Conservation (phyloP, 1,140 invertebrate genomes). For the Coelopa frigida region DNA sequence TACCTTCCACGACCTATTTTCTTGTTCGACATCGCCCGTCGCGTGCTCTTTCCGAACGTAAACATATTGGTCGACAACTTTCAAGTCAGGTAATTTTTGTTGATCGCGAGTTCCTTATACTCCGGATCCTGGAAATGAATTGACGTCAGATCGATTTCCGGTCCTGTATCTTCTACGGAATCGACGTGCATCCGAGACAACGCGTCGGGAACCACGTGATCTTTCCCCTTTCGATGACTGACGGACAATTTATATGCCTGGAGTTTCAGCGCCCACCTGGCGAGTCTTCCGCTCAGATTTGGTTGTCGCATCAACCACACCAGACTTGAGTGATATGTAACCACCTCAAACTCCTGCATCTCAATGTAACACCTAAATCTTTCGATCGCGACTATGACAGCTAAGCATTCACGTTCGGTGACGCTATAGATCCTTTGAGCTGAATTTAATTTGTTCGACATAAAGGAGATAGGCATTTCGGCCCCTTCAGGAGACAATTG, state of each 20-base stretch:
- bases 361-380: constrained; percentile 42
- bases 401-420: too few relatives aligned
- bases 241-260: constrained; percentile 3
- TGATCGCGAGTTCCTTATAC: too few relatives aligned
- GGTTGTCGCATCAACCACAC: constrained; percentile 32
- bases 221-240: constrained; percentile 4
- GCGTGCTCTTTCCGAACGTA: too few relatives aligned
- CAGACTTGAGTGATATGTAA: constrained; percentile 26
- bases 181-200: constrained; percentile 4
- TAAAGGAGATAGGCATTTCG: constrained; percentile 30
- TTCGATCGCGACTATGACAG: constrained; percentile 42
- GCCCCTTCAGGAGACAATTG: constrained; percentile 24
- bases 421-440: too few relatives aligned
- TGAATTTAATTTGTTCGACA: constrained; percentile 19
- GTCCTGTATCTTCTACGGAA: background rate
- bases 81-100: too few relatives aligned
- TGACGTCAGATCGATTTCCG: too few relatives aligned
- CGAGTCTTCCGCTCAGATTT: constrained; percentile 25
- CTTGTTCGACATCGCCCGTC: too few relatives aligned
- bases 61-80: too few relatives aligned
- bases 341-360: constrained; percentile 36
- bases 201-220: constrained; percentile 3
- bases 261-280: constrained; percentile 1
- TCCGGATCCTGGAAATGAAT: too few relatives aligned
- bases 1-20: too few relatives aligned